Evolutionary conservation across 2,888 invertebrate species (phyloP), one percentile per base, ranked within the genome.

Genomic region (Podabrus alpinus): DNA sequence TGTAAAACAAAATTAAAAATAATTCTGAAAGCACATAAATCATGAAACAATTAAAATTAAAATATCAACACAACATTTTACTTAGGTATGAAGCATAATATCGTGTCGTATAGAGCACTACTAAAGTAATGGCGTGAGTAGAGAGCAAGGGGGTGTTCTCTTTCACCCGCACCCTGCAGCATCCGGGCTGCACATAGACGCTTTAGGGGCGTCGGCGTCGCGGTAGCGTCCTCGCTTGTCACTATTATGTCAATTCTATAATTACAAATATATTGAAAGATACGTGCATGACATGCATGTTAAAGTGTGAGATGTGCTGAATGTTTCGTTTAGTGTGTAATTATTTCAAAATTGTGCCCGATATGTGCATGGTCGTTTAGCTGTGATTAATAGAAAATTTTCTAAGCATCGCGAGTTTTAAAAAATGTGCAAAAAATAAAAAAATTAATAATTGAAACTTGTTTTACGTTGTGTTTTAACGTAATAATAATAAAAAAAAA

Each of bases 171-270:
- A 77, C 83, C 81, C 83, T 83, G 80, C 85, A 85, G 86, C 83
- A 86, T 86, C 86, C 86, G 82, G 83, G 83, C 82, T 82, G 83
- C 82, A 82, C 84, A 84, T 83, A 81, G 86, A 85, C 83, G 85
- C 83, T 84, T 79, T 83, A 83, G 85, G 86, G 86, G 86, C 86
- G 87, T 86, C 86, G 86, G 83, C 86, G 86, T 85, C 84, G 84
- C 77, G 81, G 78, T 78, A 82, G 83, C 84, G 83, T 82, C 81
- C 81, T 81, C 83, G 78, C 82, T 45, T 85, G 84, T 85, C 84
- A 85, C 82, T 81, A 79, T 82, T 82, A 83, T 82, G 83, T 85
- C 85, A 85, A 82, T 81, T 78, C 79, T 79, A 80, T 83, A 83
- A 84, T 84, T 76, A 73, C 69, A 60, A 72, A 71, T 73, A 73